Percentiles rank a stretch among this genome's conserved stretches.
phyloP scores from a whole-genome alignment of 2,797 vertebrate species.

The Dendrocincla fuliginosa region DNA sequence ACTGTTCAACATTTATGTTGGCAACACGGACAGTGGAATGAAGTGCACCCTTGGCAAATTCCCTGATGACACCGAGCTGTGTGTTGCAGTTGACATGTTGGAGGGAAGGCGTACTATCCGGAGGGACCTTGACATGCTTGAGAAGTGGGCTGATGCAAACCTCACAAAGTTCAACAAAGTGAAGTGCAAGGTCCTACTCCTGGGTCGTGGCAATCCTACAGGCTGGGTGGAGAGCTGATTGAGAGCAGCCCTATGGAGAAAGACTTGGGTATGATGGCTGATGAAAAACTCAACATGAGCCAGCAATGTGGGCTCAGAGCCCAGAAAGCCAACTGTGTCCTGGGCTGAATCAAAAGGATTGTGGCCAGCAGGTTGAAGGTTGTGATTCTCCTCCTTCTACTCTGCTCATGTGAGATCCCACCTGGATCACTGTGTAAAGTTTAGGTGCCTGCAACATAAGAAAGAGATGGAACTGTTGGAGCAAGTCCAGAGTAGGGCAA shows the following conservation, averaged over 20 bases:
- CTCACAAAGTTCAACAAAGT: background rate
- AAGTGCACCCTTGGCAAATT: background rate
- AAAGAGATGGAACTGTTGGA: background rate
- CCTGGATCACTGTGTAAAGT: background rate
- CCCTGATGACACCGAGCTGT: rapidly evolving
- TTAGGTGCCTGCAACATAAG: background rate
- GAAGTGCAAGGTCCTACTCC: background rate
- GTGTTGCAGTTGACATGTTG: rapidly evolving
- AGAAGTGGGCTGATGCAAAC: background rate
- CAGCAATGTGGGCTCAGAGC: background rate
- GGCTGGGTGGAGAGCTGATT: background rate
- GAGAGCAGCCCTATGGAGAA: background rate
- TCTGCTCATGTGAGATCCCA: background rate
- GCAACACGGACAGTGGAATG: background rate
- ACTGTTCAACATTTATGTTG: background rate
- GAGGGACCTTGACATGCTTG: background rate
- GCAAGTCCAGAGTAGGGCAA: background rate
- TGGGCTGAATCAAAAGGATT: background rate
- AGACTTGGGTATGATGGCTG: background rate
- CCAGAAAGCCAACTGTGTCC: background rate
- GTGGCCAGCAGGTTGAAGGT: background rate
- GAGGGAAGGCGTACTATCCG: background rate
- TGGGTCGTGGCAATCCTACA: background rate
- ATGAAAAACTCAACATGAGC: background rate
- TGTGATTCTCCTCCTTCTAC: background rate